Percentiles rank a stretch among this genome's conserved stretches.
Conservation (phyloP, 2,888 invertebrate genomes). For the Lepas anatifera region DNA sequence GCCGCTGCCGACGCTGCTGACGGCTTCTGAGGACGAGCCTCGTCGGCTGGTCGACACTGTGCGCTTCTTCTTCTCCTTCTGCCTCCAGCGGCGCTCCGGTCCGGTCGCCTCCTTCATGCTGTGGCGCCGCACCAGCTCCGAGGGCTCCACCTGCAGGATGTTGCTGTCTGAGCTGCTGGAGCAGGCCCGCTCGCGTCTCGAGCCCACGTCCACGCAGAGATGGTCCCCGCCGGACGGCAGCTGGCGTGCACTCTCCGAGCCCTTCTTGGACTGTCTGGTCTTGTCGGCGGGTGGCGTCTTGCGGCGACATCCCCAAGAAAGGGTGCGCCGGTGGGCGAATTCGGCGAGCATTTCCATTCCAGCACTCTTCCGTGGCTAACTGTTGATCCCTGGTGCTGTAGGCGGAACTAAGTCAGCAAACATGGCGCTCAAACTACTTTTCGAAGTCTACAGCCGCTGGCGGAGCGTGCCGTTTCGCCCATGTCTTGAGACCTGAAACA, state of each 20-base stretch:
- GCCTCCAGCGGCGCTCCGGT: not conserved
- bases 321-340: not conserved
- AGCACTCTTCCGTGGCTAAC: no score
- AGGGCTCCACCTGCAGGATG: not conserved
- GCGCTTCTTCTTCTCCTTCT: not conserved
- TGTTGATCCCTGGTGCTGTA: no score
- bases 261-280: not conserved
- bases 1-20: not conserved
- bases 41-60: not conserved
- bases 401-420: no score
- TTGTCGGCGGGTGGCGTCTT: not conserved
- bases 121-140: not conserved
- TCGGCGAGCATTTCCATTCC: not conserved
- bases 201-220: not conserved
- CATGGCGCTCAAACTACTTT: no score
- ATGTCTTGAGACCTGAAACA: no score
- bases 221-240: not conserved
- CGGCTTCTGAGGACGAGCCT: not conserved
- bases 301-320: not conserved
- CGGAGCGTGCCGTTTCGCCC: no score
- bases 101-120: not conserved
- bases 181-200: not conserved
- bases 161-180: not conserved
- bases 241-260: not conserved
- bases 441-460: no score